Base-by-base conservation (phyloP, 1,140 invertebrate species). In the Drosophila neocordata region DNA sequence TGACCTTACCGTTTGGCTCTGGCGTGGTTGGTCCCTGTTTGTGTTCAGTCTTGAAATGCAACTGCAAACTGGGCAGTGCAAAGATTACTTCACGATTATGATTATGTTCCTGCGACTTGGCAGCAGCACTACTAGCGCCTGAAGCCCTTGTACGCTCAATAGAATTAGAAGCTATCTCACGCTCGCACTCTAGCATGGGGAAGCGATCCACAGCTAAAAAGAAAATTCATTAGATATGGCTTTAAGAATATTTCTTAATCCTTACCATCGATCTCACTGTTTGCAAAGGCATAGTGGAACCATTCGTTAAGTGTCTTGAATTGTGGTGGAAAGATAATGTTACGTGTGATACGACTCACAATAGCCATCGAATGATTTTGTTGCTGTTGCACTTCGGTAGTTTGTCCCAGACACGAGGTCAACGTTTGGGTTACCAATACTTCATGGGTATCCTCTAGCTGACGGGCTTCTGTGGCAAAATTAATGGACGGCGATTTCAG, bases 221-320 rank as follows among this genome's bases (percentile, higher is more conserved):
- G 70, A 65, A 9, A 6, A 31, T 12, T 7, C 27, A 41, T 7
- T n/a, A 9, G 41, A 1, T 18, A 7, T 11, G 7, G 7, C 0
- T 12, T 11, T 6, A 13, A 7, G 22, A 3, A 12, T 65, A 13
- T 27, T 5, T 9, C 8, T 48, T 18, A 12, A 6, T 20, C 85
- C 88, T 92, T 93, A 98, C 97, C 97, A 93, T 98, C 97, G 57
- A 98, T 96, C 92, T 98, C 97, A 91, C 96, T 97, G 72, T 96
- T 97, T 18, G 97, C 95, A 92, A 99, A 99, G 0, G 98, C 97
- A 92, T 99, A 99, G 79, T 97, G 95, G 92, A 99, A 99, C 98
- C 98, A 99, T 92, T 99, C 98, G 77, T 97, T 95, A 8, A 98
- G 93, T 15, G 96, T 96, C 91, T 97, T 97, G 92, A 98, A 99